Base-by-base conservation (phyloP, 2,888 invertebrate species). In the Byasa hedistus region DNA sequence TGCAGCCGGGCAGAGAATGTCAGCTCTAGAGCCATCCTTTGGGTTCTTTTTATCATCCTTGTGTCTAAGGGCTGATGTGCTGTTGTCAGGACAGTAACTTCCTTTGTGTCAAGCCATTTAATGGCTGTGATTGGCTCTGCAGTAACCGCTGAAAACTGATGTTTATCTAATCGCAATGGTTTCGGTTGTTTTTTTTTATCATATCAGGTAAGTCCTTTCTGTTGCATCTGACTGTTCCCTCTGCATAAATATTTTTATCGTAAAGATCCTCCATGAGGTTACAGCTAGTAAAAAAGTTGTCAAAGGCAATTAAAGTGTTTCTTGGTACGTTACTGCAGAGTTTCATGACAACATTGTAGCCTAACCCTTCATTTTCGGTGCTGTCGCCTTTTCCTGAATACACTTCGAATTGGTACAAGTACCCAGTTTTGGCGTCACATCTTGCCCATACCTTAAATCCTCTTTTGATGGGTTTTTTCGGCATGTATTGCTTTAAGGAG, bases 11-110 rank as follows among this genome's bases (percentile, higher is more conserved):
- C 76, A 77, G 70, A 68, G 54, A 68, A 78, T 72, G 15, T 76
- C 72, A 65, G 27, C 57, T 73, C 69, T 79, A 51, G 76, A 69
- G 27, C 79, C 80, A 71, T 80, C 76, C 76, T 76, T 73, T 79
- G 77, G 24, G 77, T 79, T 67, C 77, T 74, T 68, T 77, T 73
- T 68, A 72, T 62, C 58, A 70, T 23, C 66, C 56, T 61, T 69
- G 66, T 67, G 61, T 75, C 74, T 59, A 24, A 23, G 75, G 75
- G 74, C 39, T 74, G 68, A 59, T 75, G 74, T 23, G 75, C 75
- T 65, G 76, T 76, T n/a, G 75, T 73, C 15, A 75, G 71, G 39
- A 76, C 59, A 64, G 65, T 61, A 39, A 76, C 75, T 57, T 74
- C 73, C 54, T 68, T 72, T 15, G 75, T 76, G 68, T 76, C 76